Evolutionary conservation across 1,140 invertebrate genomes (phyloP).

Genomic region (Solenopsis invicta): DNA sequence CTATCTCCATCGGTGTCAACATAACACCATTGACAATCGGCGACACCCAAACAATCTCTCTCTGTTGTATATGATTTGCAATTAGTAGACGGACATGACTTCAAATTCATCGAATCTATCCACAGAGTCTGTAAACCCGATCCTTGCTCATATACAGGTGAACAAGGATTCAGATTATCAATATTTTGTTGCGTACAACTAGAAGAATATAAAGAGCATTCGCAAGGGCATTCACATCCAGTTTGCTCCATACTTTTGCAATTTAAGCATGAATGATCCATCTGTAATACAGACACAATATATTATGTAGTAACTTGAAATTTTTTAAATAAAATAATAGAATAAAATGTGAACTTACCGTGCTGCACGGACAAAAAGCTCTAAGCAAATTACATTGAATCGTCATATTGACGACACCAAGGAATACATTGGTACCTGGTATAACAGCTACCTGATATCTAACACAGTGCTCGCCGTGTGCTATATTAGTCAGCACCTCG

Average conservation of each 20-base stretch:
- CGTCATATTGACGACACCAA: conserved; percentile 94
- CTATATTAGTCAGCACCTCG: conserved; percentile 93
- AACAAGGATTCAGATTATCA: conserved; percentile 79
- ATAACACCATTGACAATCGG: conserved; percentile 97
- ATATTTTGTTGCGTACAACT: conserved; percentile 84
- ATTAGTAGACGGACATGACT: conserved; percentile 91
- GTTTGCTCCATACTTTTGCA: conserved; percentile 98
- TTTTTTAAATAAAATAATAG: conserved; percentile 24
- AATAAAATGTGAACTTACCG: conserved; percentile 87
- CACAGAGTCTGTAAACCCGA: conserved; percentile 80
- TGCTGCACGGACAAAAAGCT: conserved; percentile 97
- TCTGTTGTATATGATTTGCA: conserved; percentile 92
- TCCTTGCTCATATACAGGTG: conserved; percentile 83
- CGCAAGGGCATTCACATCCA: conserved; percentile 98
- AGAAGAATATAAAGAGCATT: conserved; percentile 92
- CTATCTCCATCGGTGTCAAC: conserved; percentile 92
- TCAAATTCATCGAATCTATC: conserved; percentile 85
- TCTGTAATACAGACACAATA: conserved; percentile 83
- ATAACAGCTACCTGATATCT: conserved; percentile 95
- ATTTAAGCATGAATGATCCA: conserved; percentile 95
- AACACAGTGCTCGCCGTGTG: conserved; percentile 96
- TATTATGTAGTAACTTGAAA: conserved; percentile 31
- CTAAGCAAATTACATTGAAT: conserved; percentile 90
- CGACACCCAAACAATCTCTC: conserved; percentile 93
- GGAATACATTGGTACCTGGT: conserved; percentile 94